phyloP scores from a whole-genome alignment of 2,797 vertebrate species.

The Sebastes goodei region DNA sequence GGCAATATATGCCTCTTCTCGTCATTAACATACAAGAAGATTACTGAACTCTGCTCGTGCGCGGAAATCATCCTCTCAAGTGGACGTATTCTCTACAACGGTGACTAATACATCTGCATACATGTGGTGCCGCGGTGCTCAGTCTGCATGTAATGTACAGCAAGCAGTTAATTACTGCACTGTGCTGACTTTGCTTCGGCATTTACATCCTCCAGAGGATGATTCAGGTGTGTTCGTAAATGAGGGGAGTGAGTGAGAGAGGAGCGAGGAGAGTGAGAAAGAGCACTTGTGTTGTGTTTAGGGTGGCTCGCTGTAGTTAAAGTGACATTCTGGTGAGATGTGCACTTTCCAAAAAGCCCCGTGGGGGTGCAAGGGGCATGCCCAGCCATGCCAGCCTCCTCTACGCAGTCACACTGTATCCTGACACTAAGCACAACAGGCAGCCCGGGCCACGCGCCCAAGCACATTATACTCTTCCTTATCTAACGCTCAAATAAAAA shows the following conservation, averaged over 20 bases:
- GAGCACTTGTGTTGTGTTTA: slow-evolving; percentile 56
- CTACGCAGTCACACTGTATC: slow-evolving; percentile 47
- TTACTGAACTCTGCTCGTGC: slow-evolving; percentile 32
- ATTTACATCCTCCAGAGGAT: slow-evolving; percentile 9
- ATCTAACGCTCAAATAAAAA: slow-evolving; percentile 52
- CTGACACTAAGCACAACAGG: slow-evolving; percentile 74
- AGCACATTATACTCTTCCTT: slow-evolving; percentile 70
- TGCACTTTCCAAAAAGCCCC: slow-evolving; percentile 75
- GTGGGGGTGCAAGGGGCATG: slow-evolving; percentile 64
- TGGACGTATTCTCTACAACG: slow-evolving; percentile 20
- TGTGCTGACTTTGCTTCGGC: background rate
- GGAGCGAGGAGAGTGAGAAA: background rate
- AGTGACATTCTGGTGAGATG: slow-evolving; percentile 79
- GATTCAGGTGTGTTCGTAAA: slow-evolving; percentile 23
- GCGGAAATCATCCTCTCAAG: slow-evolving; percentile 21
- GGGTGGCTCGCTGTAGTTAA: slow-evolving; percentile 52
- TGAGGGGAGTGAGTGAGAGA: background rate
- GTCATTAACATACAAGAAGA: slow-evolving; percentile 53
- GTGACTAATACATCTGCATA: slow-evolving; percentile 25
- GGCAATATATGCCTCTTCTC: slow-evolving; percentile 37
- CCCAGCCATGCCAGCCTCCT: slow-evolving; percentile 60
- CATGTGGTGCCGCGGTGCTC: background rate
- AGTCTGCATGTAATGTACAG: background rate
- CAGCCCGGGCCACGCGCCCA: slow-evolving; percentile 68
- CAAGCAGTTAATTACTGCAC: slow-evolving; percentile 8